These are phyloP conservation scores for Neodon shergylaensis DNA, from an alignment of 2,113 vertebrate genomes.

Conservation along the genomic window DNA sequence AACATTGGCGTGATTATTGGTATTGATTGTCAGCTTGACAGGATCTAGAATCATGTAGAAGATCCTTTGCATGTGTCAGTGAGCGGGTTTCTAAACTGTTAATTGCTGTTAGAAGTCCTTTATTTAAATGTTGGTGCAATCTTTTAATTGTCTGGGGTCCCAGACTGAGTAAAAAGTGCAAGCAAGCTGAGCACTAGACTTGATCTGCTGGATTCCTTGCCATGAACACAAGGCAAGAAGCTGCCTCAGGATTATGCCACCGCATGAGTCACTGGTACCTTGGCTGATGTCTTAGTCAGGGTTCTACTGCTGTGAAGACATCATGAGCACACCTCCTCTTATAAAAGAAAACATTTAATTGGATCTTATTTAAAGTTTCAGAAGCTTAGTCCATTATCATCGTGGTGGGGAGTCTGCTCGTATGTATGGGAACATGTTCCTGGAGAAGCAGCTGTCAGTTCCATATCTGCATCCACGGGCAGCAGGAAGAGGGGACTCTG, in stretches of 20 bases:
- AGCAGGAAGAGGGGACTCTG: not conserved
- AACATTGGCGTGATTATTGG: not conserved
- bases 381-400: not conserved
- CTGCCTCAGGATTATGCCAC: not conserved
- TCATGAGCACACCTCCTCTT: fast-evolving
- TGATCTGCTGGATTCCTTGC: not conserved
- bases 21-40: not conserved
- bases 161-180: not conserved
- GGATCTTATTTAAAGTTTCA: not conserved
- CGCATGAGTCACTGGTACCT: no score
- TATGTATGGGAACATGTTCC: not conserved
- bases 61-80: no score
- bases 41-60: not conserved
- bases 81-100: not conserved
- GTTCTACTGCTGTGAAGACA: not conserved
- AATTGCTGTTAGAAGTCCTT: not conserved
- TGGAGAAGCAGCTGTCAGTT: not conserved
- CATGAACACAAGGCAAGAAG: no score
- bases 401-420: not conserved
- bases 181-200: not conserved
- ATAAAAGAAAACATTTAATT: not conserved
- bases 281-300: no score
- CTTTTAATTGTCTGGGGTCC: not conserved
- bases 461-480: no score
- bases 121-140: not conserved